Evolutionary conservation across 2,113 vertebrate genomes (phyloP).

Genomic region (Triplophysa rosa): DNA sequence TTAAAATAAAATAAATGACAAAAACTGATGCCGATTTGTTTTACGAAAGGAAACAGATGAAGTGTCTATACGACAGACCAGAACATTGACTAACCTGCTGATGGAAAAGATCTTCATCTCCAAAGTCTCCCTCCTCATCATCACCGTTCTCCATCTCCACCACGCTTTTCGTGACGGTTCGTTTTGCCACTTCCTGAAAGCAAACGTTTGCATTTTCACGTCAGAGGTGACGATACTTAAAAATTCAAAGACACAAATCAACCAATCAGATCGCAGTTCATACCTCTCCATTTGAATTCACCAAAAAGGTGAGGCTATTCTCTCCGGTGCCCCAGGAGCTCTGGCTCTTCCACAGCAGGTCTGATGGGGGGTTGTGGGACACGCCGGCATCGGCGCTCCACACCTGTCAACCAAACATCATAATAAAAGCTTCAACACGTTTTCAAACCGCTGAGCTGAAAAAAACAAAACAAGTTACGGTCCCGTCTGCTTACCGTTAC

Average conservation of each 20-base stretch:
- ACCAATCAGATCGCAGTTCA: neutral
- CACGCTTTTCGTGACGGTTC: slow-evolving; percentile 77
- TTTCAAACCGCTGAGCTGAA: neutral
- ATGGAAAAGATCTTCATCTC: slow-evolving; percentile 86
- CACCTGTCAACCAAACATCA: slow-evolving; percentile 75
- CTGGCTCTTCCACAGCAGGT: slow-evolving; percentile 93
- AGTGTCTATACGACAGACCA: too few species aligned
- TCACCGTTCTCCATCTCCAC: slow-evolving; percentile 69
- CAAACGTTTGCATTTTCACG: neutral
- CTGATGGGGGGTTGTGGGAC: slow-evolving; percentile 86
- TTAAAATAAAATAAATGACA: too few species aligned
- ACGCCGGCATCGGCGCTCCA: slow-evolving; percentile 89
- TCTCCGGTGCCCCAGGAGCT: slow-evolving; percentile 87
- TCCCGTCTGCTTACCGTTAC: slow-evolving; percentile 81
- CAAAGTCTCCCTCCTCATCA: slow-evolving; percentile 86
- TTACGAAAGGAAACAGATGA: too few species aligned
- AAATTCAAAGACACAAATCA: too few species aligned
- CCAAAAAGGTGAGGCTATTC: slow-evolving; percentile 77
- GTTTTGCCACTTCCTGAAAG: slow-evolving; percentile 86
- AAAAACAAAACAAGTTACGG: neutral
- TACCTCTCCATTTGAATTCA: slow-evolving; percentile 88
- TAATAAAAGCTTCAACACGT: neutral
- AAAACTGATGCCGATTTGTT: too few species aligned
- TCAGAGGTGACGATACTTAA: neutral
- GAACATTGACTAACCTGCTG: slow-evolving; percentile 75